phyloP scores from a whole-genome alignment of 2,113 vertebrate genomes.

The Salvelinus alpinus region DNA sequence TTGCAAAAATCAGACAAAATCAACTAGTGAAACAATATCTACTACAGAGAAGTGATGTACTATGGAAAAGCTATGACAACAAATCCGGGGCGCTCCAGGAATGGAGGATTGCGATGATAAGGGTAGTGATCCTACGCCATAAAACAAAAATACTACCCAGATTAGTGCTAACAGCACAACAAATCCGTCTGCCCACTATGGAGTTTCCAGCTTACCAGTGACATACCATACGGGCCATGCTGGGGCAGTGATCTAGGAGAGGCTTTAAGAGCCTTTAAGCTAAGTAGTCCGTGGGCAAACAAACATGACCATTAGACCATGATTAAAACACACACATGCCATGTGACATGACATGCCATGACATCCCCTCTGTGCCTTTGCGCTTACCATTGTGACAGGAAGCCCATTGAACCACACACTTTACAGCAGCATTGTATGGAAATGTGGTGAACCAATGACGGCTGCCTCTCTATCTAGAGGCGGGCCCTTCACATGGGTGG shows the following conservation, averaged over 20 bases:
- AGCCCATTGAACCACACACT: background rate
- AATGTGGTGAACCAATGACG: background rate
- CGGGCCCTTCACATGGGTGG: background rate
- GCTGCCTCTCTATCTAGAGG: background rate
- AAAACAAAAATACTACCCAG: slow-evolving; percentile 12
- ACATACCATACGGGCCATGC: background rate
- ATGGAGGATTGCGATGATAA: background rate
- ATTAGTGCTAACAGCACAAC: slow-evolving; percentile 19
- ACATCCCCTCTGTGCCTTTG: background rate
- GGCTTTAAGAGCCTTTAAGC: slow-evolving; percentile 4
- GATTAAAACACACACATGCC: background rate
- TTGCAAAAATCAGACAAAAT: background rate
- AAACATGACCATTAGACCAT: background rate
- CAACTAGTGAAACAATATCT: background rate
- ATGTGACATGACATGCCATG: slow-evolving; percentile 11
- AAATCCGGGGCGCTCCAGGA: background rate
- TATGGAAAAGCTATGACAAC: background rate
- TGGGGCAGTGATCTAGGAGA: background rate
- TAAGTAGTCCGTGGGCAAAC: slow-evolving; percentile 20
- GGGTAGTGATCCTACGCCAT: background rate
- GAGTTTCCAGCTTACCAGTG: slow-evolving; percentile 9
- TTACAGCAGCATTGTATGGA: slow-evolving; percentile 31
- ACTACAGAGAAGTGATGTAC: background rate
- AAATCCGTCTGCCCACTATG: slow-evolving; percentile 36
- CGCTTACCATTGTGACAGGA: slow-evolving; percentile 11